phyloP scores from a whole-genome alignment of 1,140 invertebrate species.

The Drosophila pachea region DNA sequence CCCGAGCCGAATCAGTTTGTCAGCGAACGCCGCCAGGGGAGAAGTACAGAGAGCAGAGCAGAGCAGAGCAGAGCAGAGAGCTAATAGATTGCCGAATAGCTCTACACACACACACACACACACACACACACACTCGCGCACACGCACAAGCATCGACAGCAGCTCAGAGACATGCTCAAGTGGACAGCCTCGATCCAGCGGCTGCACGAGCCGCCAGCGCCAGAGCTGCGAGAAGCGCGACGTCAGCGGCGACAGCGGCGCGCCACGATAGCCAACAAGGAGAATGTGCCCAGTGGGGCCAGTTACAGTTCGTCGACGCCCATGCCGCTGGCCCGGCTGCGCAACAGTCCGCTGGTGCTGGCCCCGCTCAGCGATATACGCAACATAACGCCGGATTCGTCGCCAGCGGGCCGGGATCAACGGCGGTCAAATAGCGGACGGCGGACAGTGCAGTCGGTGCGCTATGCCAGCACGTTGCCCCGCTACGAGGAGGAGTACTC shows the following conservation, averaged over 20 bases:
- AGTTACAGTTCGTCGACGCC: slow-evolving; percentile 68
- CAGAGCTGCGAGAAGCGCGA: slow-evolving; percentile 4
- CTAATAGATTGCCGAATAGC: slow-evolving; percentile 11
- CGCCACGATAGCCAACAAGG: slow-evolving; percentile 56
- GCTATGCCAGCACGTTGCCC: slow-evolving; percentile 67
- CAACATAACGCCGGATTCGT: slow-evolving; percentile 61
- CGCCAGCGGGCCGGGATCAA: slow-evolving; percentile 1
- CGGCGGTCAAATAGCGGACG: not conserved
- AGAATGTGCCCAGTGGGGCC: slow-evolving; percentile 50
- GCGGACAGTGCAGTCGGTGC: slow-evolving; percentile 49
- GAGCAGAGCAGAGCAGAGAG: slow-evolving; percentile 20
- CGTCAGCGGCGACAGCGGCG: slow-evolving; percentile 40
- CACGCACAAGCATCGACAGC: not conserved
- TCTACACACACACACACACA: slow-evolving; percentile 14
- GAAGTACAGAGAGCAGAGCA: slow-evolving; percentile 15
- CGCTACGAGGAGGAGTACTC: slow-evolving; percentile 72
- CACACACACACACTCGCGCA: not conserved
- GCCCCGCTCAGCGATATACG: slow-evolving; percentile 69
- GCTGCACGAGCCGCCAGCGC: slow-evolving; percentile 18
- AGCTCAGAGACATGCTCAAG: slow-evolving; percentile 59
- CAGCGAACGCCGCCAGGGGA: slow-evolving; percentile 62
- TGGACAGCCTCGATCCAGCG: slow-evolving; percentile 64
- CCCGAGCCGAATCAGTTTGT: slow-evolving; percentile 71
- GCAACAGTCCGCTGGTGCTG: slow-evolving; percentile 69
- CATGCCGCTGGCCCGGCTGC: slow-evolving; percentile 43